Base-by-base conservation (phyloP, 2,113 vertebrate genomes). In the Alouatta palliata region DNA sequence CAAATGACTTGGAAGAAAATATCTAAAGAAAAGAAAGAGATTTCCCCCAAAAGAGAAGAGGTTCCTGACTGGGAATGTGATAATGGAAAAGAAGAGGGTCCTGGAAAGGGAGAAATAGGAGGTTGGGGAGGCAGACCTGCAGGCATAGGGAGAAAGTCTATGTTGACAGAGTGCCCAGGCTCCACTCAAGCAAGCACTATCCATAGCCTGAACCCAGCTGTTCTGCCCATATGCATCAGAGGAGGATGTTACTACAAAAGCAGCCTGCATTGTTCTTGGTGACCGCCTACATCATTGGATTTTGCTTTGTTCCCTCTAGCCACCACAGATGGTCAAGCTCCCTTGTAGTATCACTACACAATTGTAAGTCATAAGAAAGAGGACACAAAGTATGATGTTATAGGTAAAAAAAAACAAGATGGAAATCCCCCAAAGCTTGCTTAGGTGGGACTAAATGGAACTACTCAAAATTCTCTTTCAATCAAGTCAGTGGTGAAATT, bases 291-390 rank as follows among this genome's bases (percentile, higher is more conserved):
- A 82, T 87, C 54, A 37, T 43, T 76, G 23, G 37, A 79, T 40
- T 84, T 47, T 66, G 2, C 13, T 47, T 47, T 54, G 32, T 77
- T 91, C 30, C 20, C 52, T 71, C 37, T 40, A 76, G 19, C 52
- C 19, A 85, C 45, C 37, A 58, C 10, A 75, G 90, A 87, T 43
- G 20, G 21, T 14, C 45, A 66, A 58, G 30, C 2, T 76, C 30
- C n/a, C 20, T 64, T 49, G 2, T 37, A 93, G 45, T 47, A 82
- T 71, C 64, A 81, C 82, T 43, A 4, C 32, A 73, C n/a, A 45
- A 35, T 32, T 95, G 30, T 9, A 96, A 80, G 3, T 70, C 40
- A n/a, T 77, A 94, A 71, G 49, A 96, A 91, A 87, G 32, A 93
- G 93, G 75, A 56, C 5, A 45, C 30, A 30, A 64, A 52, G 14